Evolutionary conservation across 1,140 invertebrate species (phyloP).

Genomic region (Wasmannia auropunctata): DNA sequence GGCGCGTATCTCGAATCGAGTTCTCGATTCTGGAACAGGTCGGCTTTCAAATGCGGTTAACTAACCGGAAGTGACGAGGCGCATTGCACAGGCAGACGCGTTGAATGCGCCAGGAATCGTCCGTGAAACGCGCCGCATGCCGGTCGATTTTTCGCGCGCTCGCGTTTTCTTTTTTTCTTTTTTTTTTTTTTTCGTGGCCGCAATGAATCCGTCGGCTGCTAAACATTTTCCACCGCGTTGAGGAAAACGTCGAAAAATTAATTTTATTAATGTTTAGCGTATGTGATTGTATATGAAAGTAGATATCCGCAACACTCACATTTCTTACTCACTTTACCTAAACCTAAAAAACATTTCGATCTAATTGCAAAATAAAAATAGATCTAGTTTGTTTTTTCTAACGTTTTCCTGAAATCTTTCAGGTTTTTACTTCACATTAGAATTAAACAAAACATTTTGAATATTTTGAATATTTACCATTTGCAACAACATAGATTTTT

Average conservation of each 20-base stretch:
- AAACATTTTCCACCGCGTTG: not conserved
- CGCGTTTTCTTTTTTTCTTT: no score
- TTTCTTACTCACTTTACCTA: no score
- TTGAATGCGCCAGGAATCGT: conserved; percentile 66
- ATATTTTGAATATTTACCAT: not conserved
- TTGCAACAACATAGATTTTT: not conserved
- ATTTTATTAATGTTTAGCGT: not conserved
- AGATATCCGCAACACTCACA: no score
- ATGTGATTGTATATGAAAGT: not conserved
- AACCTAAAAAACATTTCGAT: not conserved
- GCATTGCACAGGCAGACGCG: conserved; percentile 66
- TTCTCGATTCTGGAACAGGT: conserved; percentile 69
- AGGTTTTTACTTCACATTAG: not conserved
- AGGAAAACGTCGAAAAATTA: not conserved
- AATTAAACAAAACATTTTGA: not conserved
- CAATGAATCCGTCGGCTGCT: not conserved
- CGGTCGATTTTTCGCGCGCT: conserved; percentile 52
- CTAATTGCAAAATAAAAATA: not conserved
- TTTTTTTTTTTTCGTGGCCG: not conserved
- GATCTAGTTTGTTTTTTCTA: not conserved
- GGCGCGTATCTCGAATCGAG: conserved; percentile 75
- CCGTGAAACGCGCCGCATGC: conserved; percentile 30
- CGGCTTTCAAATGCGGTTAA: conserved; percentile 73
- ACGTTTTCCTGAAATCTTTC: not conserved
- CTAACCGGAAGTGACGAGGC: conserved; percentile 78